Conservation (phyloP, 2,113 vertebrate species). For the Onychostruthus taczanowskii region DNA sequence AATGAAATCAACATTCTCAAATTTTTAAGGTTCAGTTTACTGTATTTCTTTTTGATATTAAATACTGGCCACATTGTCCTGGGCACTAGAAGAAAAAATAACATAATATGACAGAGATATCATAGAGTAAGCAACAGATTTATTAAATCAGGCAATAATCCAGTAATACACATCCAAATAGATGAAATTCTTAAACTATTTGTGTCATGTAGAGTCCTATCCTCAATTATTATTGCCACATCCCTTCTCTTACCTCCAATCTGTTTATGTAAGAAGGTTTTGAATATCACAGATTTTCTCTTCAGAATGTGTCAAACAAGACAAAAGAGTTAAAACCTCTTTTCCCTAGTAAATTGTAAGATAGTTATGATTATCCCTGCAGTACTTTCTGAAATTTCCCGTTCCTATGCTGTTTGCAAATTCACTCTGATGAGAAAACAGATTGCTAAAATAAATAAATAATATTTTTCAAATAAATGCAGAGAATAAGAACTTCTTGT, state of each 20-base stretch:
- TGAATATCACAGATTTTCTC: neutral
- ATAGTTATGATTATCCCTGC: neutral
- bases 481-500: fast-evolving
- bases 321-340: neutral
- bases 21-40: neutral
- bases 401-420: neutral
- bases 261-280: neutral
- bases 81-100: neutral
- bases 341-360: neutral
- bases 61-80: neutral
- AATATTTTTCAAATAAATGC: neutral
- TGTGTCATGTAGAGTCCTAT: neutral
- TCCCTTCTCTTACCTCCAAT: neutral
- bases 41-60: neutral
- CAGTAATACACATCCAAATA: neutral
- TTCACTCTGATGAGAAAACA: neutral
- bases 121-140: neutral
- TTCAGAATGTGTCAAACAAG: neutral
- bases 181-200: neutral
- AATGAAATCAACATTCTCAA: neutral
- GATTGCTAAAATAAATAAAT: neutral
- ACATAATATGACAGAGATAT: neutral
- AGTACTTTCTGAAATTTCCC: neutral
- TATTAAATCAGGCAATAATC: neutral
- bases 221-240: neutral